These are phyloP conservation scores for Sinocyclocheilus grahami DNA, from an alignment of 2,113 vertebrate species.

Conservation along the genomic window DNA sequence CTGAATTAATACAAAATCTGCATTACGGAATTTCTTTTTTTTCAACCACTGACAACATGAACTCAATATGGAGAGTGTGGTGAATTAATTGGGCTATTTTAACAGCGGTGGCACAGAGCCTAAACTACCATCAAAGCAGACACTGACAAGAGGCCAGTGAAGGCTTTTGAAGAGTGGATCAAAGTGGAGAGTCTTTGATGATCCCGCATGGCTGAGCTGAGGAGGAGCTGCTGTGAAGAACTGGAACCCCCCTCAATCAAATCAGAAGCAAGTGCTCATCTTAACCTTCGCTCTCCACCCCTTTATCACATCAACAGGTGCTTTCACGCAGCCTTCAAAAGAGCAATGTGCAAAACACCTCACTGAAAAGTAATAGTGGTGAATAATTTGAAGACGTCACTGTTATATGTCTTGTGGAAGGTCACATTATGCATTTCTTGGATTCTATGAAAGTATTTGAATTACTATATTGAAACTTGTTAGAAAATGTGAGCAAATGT, in stretches of 20 bases:
- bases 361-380: constrained; percentile 10
- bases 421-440: constrained; percentile 2
- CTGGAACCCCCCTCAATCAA: constrained; percentile 37
- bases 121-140: constrained; percentile 46
- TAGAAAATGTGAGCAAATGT: not conserved
- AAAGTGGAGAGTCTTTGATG: constrained; percentile 57
- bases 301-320: constrained; percentile 50
- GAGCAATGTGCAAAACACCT: not conserved
- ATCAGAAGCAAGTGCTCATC: constrained; percentile 45
- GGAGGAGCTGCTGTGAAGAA: constrained; percentile 38
- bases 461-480: not conserved
- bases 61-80: constrained; percentile 36
- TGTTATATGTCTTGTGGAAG: not conserved
- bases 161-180: constrained; percentile 60
- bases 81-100: constrained; percentile 49
- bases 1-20: not conserved
- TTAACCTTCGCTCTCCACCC: constrained; percentile 21
- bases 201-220: constrained; percentile 36
- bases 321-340: constrained; percentile 30
- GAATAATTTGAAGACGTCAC: not conserved
- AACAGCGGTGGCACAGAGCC: constrained; percentile 44
- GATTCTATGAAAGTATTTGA: not conserved
- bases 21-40: not conserved
- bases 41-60: not conserved
- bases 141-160: constrained; percentile 47